Evolutionary conservation across 2,888 invertebrate species (phyloP), one percentile per base, ranked within the genome.

Genomic region (Drosophila prostipennis): DNA sequence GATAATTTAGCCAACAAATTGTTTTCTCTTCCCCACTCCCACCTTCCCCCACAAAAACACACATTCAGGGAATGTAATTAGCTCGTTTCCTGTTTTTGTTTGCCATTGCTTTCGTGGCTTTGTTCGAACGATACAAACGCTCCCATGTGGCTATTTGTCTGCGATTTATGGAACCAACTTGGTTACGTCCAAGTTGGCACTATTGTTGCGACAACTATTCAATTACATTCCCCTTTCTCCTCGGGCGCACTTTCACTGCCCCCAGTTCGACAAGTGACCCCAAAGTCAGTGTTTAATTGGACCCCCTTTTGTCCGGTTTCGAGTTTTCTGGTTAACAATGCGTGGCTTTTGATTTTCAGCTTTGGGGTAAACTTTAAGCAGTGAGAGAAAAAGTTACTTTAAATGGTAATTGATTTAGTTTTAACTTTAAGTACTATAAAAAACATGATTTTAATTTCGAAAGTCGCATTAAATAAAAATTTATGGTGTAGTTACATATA

Each of bases 1-100:
- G 78, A 80, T 84, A 87, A 84, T 84, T 86, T 71, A 78, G 74
- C 51, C 65, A 69, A 68, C 70, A 69, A 72, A 70, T 78, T 76
- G 76, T 72, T 67, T 76, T 77, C 64, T 53, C 19, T 19, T 2
- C 19, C 19, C 19, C 19, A 2, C 19, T 46, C 7, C 45, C 13
- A 55, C 56, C 10, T 7, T 23, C 26, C 19, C 23, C 10, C 39
- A 32, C 16, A 57, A 39, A 45, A 11, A 32, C 55, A 52, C 37
- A 52, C 40, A 69, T 42, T 54, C 8, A 4, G 14, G 60, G 55
- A 72, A 75, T 61, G 63, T 76, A 80, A 80, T 81, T 80, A 81
- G 77, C 69, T 56, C 61, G 59, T 42, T 77, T 76, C 26, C 58
- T 68, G 74, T 51, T 65, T 77, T 76, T 78, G 55, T 69, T 75